Percentiles rank a stretch among this genome's conserved stretches.
Evolutionary conservation across 1,140 invertebrate species (phyloP).

Genomic region (Drosophila ohnishii): DNA sequence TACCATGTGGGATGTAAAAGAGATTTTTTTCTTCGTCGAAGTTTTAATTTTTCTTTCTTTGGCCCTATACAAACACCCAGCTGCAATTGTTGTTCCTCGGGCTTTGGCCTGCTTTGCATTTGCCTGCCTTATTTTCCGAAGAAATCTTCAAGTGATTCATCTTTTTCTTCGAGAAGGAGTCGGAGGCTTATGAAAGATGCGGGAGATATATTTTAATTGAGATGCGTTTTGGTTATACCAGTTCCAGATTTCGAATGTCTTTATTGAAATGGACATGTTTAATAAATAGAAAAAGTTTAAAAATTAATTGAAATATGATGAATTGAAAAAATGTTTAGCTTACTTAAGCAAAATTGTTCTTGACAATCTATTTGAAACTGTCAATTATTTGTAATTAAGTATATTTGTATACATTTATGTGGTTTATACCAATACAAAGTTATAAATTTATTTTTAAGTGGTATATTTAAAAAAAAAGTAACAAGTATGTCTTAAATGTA

Average conservation of each 20-base stretch:
- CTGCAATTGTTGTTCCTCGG: slow-evolving; percentile 42
- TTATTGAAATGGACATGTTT: slow-evolving; percentile 24
- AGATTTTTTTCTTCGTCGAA: slow-evolving; percentile 36
- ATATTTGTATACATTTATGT: background rate
- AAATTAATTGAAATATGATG: background rate
- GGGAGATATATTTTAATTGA: slow-evolving; percentile 52
- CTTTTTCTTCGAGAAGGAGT: slow-evolving; percentile 14
- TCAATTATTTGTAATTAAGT: background rate
- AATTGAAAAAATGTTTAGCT: background rate
- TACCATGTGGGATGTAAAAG: slow-evolving; percentile 53
- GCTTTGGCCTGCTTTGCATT: slow-evolving; percentile 38
- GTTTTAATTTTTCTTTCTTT: slow-evolving; percentile 52
- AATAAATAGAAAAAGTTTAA: slow-evolving; percentile 2
- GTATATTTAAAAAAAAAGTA: no score
- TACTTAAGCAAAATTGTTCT: background rate
- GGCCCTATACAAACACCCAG: slow-evolving; percentile 40
- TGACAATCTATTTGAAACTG: background rate
- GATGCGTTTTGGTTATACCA: slow-evolving; percentile 30
- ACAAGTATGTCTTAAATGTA: background rate
- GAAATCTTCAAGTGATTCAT: slow-evolving; percentile 49
- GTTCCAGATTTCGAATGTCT: slow-evolving; percentile 8
- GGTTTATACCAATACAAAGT: background rate
- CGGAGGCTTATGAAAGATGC: slow-evolving; percentile 36
- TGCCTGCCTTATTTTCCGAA: slow-evolving; percentile 26
- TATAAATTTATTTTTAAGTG: background rate